Percentiles rank a stretch among this genome's conserved stretches.
Conservation (phyloP, 2,888 invertebrate genomes). For the Eustalomyia histrio region DNA sequence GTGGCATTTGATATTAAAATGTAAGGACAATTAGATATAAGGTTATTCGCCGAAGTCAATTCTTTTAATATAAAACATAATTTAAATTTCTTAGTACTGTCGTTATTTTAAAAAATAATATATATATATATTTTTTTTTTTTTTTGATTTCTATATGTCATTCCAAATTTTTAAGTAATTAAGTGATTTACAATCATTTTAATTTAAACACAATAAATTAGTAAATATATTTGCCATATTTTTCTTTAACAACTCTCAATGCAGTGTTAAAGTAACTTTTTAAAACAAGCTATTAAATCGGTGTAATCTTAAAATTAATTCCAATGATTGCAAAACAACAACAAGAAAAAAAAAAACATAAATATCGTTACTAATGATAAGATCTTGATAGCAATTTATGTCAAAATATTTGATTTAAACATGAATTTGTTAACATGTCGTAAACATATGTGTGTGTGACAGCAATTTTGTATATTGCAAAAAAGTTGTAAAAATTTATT, state of each 20-base stretch:
- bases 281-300: slow-evolving; percentile 40
- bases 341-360: slow-evolving; percentile 40
- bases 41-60: too few species aligned
- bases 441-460: slow-evolving; percentile 62
- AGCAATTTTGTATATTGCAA: slow-evolving; percentile 48
- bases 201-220: slow-evolving; percentile 47
- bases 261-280: slow-evolving; percentile 2
- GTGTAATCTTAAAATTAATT: slow-evolving; percentile 57
- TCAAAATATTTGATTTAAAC: slow-evolving; percentile 66
- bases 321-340: slow-evolving; percentile 51
- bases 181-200: slow-evolving; percentile 24
- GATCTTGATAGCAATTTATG: slow-evolving; percentile 65
- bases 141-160: too few species aligned
- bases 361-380: slow-evolving; percentile 64
- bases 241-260: slow-evolving; percentile 25
- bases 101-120: too few species aligned
- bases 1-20: too few species aligned
- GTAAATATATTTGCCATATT: slow-evolving; percentile 44
- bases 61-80: too few species aligned
- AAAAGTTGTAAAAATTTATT: neutral
- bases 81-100: too few species aligned
- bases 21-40: too few species aligned
- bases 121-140: too few species aligned
- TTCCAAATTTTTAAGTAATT: neutral
- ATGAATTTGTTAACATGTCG: slow-evolving; percentile 65